Evolutionary conservation across 2,113 vertebrate species (phyloP), one percentile per base, ranked within the genome.

Genomic region (Stegostoma tigrinum): DNA sequence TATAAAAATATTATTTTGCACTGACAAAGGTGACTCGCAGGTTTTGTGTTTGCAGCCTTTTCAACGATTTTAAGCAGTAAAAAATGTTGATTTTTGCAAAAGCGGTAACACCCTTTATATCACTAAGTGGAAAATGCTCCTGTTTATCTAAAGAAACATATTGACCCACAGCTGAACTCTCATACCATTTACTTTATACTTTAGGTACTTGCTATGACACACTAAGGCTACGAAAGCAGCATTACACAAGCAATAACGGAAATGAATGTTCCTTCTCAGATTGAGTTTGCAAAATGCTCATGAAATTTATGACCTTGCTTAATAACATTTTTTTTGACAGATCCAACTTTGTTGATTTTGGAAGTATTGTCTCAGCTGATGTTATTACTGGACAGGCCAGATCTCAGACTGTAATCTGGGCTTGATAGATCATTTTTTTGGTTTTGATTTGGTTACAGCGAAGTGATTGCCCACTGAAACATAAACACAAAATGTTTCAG

Each of bases 111-210:
- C 96, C 96, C 96, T 96, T 89, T 89, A 55, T 96, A 95, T 70
- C 95, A 91, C 95, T 96, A 96, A 95, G 89, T 96, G 96, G 6
- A 3, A 66, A 96, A 96, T 0, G 95, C 52, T 8, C 72, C 52
- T 96, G 83, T 96, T 97, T 96, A 96, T 96, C 95, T 96, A 27
- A 66, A 96, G 96, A 2, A 0, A 83, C 68, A 96, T 90, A 95
- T 96, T 96, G 96, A 97, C 96, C 96, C 5, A 38, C 72, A 12
- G 24, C 86, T 89, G 52, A 89, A 89, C 86, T 89, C 86, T 89
- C 86, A 89, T 89, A 27, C 24, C 24, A 89, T 89, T 89, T 89
- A 27, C 86, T 89, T 89, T 89, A 27, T 34, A 2, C 86, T 12
- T 14, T 61, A 61, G 55, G 17, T 38, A 45, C 45, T 48, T 87